A percentile compares a stretch with the other conserved stretches of the same genome.
Evolutionary conservation across 2,888 invertebrate species (phyloP).

Genomic region (Polymixis flavicincta): DNA sequence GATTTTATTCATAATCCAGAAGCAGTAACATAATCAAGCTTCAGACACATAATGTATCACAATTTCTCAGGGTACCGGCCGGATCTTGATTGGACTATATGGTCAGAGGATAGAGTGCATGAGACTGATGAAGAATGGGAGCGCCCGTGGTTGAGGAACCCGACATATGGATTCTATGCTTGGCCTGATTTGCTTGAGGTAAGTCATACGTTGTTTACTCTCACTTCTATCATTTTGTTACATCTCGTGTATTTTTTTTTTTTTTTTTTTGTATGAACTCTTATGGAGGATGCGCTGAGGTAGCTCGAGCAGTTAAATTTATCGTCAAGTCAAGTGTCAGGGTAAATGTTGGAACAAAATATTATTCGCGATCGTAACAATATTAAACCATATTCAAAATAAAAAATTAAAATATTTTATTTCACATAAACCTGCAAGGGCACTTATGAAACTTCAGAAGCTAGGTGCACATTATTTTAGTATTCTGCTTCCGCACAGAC

Average conservation of each 20-base stretch:
- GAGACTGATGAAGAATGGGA: conserved; percentile 94
- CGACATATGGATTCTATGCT: conserved; percentile 91
- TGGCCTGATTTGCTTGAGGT: conserved; percentile 91
- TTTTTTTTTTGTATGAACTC: not conserved
- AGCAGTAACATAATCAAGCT: not conserved
- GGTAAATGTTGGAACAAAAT: too few relatives aligned
- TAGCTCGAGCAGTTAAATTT: too few relatives aligned
- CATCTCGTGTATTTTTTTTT: too few relatives aligned
- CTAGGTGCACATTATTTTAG: too few relatives aligned
- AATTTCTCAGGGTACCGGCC: conserved; percentile 89
- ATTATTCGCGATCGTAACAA: too few relatives aligned
- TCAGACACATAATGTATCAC: not conserved
- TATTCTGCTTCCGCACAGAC: too few relatives aligned
- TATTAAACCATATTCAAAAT: too few relatives aligned
- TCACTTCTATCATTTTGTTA: not conserved
- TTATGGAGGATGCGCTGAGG: too few relatives aligned
- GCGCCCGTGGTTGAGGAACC: conserved; percentile 92
- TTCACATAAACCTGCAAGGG: too few relatives aligned
- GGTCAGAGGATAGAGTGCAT: conserved; percentile 92
- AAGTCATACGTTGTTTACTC: conserved; percentile 63
- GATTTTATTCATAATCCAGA: not conserved
- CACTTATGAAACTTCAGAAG: too few relatives aligned
- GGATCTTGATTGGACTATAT: conserved; percentile 94
- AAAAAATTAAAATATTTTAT: too few relatives aligned
- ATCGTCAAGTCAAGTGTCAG: too few relatives aligned